A percentile compares a stretch with the other conserved stretches of the same genome.
Conservation (phyloP, 2,113 vertebrate species). For the Okapia johnstoni region DNA sequence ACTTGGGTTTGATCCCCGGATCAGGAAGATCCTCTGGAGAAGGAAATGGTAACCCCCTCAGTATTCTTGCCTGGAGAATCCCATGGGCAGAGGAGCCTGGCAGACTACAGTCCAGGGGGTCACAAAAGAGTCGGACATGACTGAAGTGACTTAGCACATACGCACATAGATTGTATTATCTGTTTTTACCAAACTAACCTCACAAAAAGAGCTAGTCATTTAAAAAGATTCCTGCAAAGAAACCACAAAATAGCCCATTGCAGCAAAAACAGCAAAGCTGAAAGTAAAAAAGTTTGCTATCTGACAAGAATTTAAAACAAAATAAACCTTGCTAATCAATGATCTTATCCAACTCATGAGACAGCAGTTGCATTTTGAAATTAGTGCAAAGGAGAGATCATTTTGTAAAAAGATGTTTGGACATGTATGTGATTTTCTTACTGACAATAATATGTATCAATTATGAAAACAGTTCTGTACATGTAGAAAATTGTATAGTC, state of each 20-base stretch:
- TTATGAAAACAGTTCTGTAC: not conserved
- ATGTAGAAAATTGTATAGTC: not conserved
- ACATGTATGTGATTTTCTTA: not conserved
- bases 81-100: not conserved
- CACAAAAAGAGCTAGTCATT: not conserved
- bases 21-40: not conserved
- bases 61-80: not conserved
- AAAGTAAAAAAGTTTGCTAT: not conserved
- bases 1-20: not conserved
- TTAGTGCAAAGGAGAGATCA: not conserved
- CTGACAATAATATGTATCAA: not conserved
- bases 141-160: not conserved
- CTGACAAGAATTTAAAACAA: not conserved
- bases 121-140: not conserved
- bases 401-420: not conserved
- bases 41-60: not conserved
- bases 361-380: constrained; percentile 14
- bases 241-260: not conserved
- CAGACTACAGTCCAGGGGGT: not conserved
- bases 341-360: not conserved
- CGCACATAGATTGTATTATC: not conserved
- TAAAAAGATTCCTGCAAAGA: not conserved
- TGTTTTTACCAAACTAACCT: not conserved
- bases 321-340: not conserved
- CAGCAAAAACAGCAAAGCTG: not conserved